Conservation (phyloP, 37 sponge, comb jelly and placozoan genomes). For the Petrosia ficiformis region DNA sequence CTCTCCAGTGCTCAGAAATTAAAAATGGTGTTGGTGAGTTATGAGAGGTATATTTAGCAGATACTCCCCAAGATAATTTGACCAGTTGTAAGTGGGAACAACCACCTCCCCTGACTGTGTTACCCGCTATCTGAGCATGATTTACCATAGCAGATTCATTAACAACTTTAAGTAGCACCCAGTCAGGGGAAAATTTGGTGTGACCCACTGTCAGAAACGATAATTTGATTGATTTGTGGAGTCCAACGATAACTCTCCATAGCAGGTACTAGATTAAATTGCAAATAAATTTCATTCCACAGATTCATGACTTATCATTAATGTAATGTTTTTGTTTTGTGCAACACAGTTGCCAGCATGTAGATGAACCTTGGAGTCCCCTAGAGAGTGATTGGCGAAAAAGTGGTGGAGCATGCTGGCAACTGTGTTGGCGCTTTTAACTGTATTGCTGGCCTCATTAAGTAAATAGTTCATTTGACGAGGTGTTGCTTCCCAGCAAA, state of each 20-base stretch:
- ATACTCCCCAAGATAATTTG: too few relatives aligned
- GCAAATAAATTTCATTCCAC: not conserved
- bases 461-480: conserved; percentile 37
- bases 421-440: conserved; percentile 9
- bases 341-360: conserved; percentile 1
- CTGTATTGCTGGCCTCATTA: conserved; percentile 18
- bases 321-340: not conserved
- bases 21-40: too few relatives aligned
- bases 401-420: not conserved
- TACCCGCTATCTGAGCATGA: too few relatives aligned
- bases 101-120: too few relatives aligned
- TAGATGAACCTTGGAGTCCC: not conserved
- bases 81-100: too few relatives aligned
- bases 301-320: not conserved
- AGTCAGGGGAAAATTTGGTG: not conserved
- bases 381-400: not conserved
- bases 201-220: conserved; percentile 6
- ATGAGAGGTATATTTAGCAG: too few relatives aligned
- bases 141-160: too few relatives aligned
- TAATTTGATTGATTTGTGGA: not conserved
- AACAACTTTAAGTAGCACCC: too few relatives aligned
- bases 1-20: too few relatives aligned
- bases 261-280: not conserved
- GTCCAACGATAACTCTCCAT: not conserved
- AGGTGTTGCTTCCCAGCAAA: conserved; percentile 60